These are phyloP conservation scores for Tarsius wallacei DNA, from an alignment of 2,797 vertebrate species.

Conservation along the genomic window DNA sequence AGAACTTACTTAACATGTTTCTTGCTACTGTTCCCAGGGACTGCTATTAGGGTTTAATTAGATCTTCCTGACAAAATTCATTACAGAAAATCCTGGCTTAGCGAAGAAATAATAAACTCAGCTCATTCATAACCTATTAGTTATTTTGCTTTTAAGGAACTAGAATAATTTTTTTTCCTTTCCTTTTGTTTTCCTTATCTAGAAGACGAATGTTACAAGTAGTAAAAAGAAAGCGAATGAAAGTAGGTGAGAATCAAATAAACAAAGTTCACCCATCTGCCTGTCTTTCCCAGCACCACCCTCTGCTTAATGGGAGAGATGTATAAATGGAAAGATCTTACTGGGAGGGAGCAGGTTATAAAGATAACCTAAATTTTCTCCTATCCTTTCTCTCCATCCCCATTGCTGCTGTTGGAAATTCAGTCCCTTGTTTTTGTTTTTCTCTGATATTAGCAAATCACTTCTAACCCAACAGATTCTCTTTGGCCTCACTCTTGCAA, in stretches of 20 bases:
- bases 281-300: not conserved
- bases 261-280: not conserved
- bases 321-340: not conserved
- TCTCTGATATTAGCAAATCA: not conserved
- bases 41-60: constrained; percentile 85
- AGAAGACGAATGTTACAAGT: constrained; percentile 28
- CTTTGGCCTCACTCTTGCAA: not conserved
- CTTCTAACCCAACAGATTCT: not conserved
- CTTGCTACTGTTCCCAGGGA: constrained; percentile 79
- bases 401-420: not conserved
- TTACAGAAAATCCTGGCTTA: constrained; percentile 84
- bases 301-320: not conserved
- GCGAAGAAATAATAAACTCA: constrained; percentile 87
- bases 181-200: constrained; percentile 44
- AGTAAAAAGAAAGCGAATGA: not conserved
- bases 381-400: not conserved
- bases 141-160: constrained; percentile 78
- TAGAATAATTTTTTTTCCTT: constrained; percentile 22
- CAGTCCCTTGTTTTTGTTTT: not conserved
- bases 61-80: constrained; percentile 86
- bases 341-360: not conserved
- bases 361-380: not conserved
- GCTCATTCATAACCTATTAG: constrained; percentile 85
- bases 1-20: constrained; percentile 78
- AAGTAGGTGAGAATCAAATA: not conserved